Conservation (phyloP, 2,113 vertebrate species). For the Nibea coibor region DNA sequence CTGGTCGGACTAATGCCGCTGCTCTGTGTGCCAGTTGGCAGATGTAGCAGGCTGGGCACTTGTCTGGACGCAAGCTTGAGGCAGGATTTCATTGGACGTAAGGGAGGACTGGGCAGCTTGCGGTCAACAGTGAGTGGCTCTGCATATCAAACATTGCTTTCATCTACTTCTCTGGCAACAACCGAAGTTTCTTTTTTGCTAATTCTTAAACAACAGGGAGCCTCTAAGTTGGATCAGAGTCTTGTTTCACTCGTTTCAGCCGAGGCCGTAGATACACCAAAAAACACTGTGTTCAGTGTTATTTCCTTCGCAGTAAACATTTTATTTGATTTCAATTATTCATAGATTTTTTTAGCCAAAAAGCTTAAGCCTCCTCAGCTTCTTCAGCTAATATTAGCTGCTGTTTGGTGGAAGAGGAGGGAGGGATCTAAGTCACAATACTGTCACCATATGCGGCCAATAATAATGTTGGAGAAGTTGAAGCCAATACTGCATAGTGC, state of each 20-base stretch:
- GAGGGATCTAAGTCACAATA: not conserved
- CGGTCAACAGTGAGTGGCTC: slow-evolving; percentile 65
- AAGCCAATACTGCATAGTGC: not conserved
- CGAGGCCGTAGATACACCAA: slow-evolving; percentile 2
- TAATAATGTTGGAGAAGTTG: not conserved
- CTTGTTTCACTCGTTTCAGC: slow-evolving; percentile 13
- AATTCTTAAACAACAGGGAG: slow-evolving; percentile 51
- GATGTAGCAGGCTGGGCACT: slow-evolving; percentile 40
- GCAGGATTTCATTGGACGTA: slow-evolving; percentile 58
- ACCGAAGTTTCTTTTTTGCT: slow-evolving; percentile 36
- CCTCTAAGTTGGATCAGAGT: not conserved
- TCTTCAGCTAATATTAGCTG: slow-evolving; percentile 2
- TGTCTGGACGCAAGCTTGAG: slow-evolving; percentile 68
- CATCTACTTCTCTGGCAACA: slow-evolving; percentile 66
- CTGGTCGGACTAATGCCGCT: slow-evolving; percentile 57
- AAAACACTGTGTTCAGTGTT: slow-evolving; percentile 16
- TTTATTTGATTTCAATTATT: not conserved
- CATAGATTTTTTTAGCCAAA: not conserved
- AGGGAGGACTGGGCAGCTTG: slow-evolving; percentile 57
- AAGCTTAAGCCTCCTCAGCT: not conserved
- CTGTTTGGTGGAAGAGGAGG: not conserved
- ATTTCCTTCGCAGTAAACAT: slow-evolving; percentile 2
- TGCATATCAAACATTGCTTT: slow-evolving; percentile 69
- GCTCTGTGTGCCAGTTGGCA: slow-evolving; percentile 65
- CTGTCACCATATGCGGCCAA: not conserved